Percentiles rank a stretch among this genome's conserved stretches.
These are phyloP conservation scores for Dipus sagitta DNA, from an alignment of 2,797 vertebrate species.

Conservation along the genomic window DNA sequence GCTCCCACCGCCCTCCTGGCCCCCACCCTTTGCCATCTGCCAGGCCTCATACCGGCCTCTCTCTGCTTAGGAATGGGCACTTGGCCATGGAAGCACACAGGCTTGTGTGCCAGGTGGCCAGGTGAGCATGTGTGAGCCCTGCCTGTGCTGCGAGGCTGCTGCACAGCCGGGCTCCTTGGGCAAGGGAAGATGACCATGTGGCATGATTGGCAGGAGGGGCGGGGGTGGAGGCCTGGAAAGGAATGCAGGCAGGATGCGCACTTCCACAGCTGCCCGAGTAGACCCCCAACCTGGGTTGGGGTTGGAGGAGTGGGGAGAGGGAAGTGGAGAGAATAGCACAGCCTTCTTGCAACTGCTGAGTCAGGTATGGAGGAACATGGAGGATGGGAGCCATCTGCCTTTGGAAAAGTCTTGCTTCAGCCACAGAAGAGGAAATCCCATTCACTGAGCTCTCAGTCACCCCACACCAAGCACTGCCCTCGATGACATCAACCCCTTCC, in stretches of 20 bases:
- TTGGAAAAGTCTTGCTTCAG: neutral
- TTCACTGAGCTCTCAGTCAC: neutral
- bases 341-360: neutral
- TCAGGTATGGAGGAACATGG: neutral
- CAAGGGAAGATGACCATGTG: neutral
- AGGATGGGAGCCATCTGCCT: neutral
- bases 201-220: conserved; percentile 63
- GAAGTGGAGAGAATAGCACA: accelerated
- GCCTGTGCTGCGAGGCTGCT: conserved; percentile 55
- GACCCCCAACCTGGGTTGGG: neutral
- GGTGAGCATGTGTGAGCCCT: conserved; percentile 71
- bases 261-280: conserved; percentile 49
- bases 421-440: neutral
- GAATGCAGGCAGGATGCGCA: neutral
- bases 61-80: conserved; percentile 71
- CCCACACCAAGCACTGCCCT: neutral
- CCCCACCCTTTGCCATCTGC: conserved; percentile 80
- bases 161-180: conserved; percentile 20
- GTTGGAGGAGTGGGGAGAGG: neutral
- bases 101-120: conserved; percentile 42
- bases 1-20: conserved; percentile 26
- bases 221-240: neutral
- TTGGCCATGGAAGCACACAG: conserved; percentile 64
- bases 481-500: no score
- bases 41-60: conserved; percentile 40